Conservation (phyloP, 2,113 vertebrate species). For the Dolichallabes microphthalmus region DNA sequence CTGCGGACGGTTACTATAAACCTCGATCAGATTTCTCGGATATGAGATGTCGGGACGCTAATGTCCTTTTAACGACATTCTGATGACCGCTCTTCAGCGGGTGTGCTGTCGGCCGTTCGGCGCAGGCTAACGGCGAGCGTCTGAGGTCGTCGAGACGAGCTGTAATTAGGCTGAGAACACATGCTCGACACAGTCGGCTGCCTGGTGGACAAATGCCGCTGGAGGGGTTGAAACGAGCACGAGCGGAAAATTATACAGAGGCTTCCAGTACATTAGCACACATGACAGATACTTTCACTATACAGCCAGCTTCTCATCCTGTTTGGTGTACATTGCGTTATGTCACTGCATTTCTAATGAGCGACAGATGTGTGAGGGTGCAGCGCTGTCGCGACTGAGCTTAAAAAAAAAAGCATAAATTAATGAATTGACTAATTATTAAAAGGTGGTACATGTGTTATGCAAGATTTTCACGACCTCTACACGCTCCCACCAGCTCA, state of each 20-base stretch:
- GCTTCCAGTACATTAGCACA: not conserved
- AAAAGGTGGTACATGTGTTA: no score
- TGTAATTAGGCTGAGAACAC: constrained; percentile 11
- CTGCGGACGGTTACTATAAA: not conserved
- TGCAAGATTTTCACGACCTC: no score
- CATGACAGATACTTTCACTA: not conserved
- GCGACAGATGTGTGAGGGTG: not conserved
- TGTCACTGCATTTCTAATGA: not conserved
- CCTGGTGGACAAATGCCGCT: not conserved
- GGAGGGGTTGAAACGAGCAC: constrained; percentile 4
- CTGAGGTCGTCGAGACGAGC: not conserved
- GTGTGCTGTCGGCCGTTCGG: not conserved
- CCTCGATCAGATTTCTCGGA: constrained; percentile 10
- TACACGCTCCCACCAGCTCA: no score
- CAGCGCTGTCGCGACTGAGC: not conserved
- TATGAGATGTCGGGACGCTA: not conserved
- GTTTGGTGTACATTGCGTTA: not conserved
- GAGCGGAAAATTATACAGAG: not conserved
- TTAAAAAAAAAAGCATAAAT: no score
- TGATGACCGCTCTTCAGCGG: not conserved
- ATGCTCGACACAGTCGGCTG: not conserved
- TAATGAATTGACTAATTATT: no score
- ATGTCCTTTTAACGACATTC: constrained; percentile 19
- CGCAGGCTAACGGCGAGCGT: not conserved
- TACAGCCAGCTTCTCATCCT: not conserved